These are phyloP conservation scores for Amphipoea oculea DNA, from an alignment of 2,888 invertebrate genomes.

Conservation along the genomic window DNA sequence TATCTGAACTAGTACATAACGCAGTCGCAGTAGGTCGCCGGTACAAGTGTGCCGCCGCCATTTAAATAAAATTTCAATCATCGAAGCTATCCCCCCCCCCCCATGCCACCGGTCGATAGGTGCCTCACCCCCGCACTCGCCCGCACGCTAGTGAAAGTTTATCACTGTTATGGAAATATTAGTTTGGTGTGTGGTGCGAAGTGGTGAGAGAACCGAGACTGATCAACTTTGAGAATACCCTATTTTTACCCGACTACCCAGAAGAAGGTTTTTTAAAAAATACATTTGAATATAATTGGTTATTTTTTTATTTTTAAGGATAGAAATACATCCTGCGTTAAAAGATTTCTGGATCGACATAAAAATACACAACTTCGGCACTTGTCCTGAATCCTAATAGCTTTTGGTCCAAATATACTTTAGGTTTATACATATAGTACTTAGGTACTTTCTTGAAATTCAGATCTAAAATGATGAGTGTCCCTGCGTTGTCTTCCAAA, in stretches of 20 bases:
- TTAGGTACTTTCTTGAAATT: too few species aligned
- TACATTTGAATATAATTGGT: too few species aligned
- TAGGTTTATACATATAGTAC: too few species aligned
- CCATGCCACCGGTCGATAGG: neutral
- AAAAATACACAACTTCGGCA: too few species aligned
- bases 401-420: too few species aligned
- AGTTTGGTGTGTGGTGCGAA: conserved; percentile 32
- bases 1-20: conserved; percentile 32
- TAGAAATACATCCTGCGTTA: too few species aligned
- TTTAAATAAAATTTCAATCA: conserved; percentile 65
- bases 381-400: too few species aligned
- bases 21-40: conserved; percentile 39
- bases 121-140: conserved; percentile 36
- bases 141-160: conserved; percentile 62
- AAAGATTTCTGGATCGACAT: too few species aligned
- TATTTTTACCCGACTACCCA: neutral
- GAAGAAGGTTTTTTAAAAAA: too few species aligned
- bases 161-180: conserved; percentile 55
- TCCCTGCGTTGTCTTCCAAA: neutral
- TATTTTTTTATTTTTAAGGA: too few species aligned
- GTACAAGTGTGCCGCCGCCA: conserved; percentile 52
- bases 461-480: too few species aligned
- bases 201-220: neutral
- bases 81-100: conserved; percentile 16
- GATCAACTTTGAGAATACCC: neutral